Conservation (phyloP, 2,113 vertebrate species). For the Ammodytes dubius region DNA sequence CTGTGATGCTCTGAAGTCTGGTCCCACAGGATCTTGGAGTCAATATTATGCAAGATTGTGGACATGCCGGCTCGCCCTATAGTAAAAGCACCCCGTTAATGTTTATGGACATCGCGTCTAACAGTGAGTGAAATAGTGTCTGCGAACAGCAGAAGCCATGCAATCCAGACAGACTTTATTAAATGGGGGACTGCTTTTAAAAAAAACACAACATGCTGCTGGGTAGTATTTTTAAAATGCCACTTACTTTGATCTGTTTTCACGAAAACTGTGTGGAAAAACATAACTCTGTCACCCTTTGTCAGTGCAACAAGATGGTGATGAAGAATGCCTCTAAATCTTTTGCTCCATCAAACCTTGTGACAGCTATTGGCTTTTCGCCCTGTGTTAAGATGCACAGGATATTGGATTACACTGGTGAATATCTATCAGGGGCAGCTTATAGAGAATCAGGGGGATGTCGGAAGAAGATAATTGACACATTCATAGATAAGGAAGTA, state of each 20-base stretch:
- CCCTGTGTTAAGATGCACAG: conserved; percentile 28
- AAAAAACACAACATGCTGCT: not conserved
- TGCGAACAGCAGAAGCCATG: conserved; percentile 26
- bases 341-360: conserved; percentile 35
- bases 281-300: conserved; percentile 30
- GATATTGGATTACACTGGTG: conserved; percentile 40
- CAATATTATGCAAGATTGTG: conserved; percentile 67
- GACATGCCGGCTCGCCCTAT: conserved; percentile 29
- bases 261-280: not conserved
- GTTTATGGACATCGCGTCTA: conserved; percentile 50
- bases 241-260: conserved; percentile 30
- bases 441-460: conserved; percentile 6
- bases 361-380: conserved; percentile 30
- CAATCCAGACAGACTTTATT: conserved; percentile 34
- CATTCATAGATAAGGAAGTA: conserved; percentile 32
- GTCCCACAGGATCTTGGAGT: conserved; percentile 62
- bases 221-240: conserved; percentile 28
- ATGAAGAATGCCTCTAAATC: conserved; percentile 57
- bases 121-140: conserved; percentile 13
- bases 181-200: conserved; percentile 15
- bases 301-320: conserved; percentile 49
- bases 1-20: conserved; percentile 53
- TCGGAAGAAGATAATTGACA: conserved; percentile 13
- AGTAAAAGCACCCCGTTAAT: conserved; percentile 47
- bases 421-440: conserved; percentile 45